Evolutionary conservation across 30 jellyfish, hydroid and myxozoan species (phyloP), one percentile per base, ranked within the genome.

Genomic region (Morbakka virulenta): DNA sequence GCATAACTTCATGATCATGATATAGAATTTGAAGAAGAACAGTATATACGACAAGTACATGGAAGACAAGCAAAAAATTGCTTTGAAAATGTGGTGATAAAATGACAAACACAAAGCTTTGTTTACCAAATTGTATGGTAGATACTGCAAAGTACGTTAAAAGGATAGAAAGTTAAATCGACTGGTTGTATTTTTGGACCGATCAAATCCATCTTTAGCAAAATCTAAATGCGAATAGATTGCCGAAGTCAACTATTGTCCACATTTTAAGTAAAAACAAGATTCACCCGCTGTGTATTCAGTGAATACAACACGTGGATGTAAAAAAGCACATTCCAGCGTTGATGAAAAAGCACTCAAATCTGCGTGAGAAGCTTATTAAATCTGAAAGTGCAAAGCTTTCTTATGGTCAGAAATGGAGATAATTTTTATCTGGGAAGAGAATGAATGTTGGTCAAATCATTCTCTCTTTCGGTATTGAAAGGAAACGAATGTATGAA

Each of bases 361-460:
- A 57, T 57, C 21, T 57, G 71, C 34, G n/a, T n/a, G 32, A 77
- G 34, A 29, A 32, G 69, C 28, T 77, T 31, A 64, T 77, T 11
- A 77, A 77, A 65, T 4, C 88, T 27, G 88, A 51, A 6, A 41
- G 57, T 27, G 2, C 20, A 12, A 64, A 62, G 25, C 35, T 33
- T 29, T 21, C 87, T 3, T 77, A 64, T 33, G 88, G 63, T 48
- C 17, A 11, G 24, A 77, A 77, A 48, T 77, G 87, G 87, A 76
- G 88, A 12, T 41, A 86, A 9, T 77, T 77, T 34, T 28, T 21
- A 11, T 86, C 90, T 21, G 29, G 28, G 3, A 6, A 20, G 21
- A 77, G 88, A 77, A 28, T 28, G 27, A 79, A 79, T 69, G 90
- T 79, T 6, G 90, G 67, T 79, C 89, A 67, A 79, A 51, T 69